A percentile compares a stretch with the other conserved stretches of the same genome.
Evolutionary conservation across 2,113 vertebrate genomes (phyloP).

Genomic region (Pterocles burchelli): DNA sequence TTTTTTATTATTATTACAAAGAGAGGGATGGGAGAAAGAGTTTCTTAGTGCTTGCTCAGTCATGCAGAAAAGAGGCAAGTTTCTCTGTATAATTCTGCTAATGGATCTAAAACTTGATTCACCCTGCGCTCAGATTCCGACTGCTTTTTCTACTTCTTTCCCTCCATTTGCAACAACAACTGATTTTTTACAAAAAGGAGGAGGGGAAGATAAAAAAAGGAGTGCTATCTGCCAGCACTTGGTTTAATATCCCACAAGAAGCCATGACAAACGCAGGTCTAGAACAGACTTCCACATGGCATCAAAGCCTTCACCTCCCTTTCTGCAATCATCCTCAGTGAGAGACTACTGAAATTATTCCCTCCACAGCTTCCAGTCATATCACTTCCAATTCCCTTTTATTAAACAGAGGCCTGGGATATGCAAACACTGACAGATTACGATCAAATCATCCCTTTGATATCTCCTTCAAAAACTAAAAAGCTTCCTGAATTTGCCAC

Average conservation of each 20-base stretch:
- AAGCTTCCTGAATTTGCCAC: background rate
- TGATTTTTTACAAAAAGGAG: background rate
- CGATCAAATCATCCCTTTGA: background rate
- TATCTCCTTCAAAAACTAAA: background rate
- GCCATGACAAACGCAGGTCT: background rate
- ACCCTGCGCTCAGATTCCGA: background rate
- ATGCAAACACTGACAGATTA: background rate
- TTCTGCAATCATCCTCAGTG: background rate
- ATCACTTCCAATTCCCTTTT: background rate
- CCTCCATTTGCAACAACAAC: background rate
- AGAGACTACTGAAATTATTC: background rate
- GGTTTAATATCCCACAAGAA: background rate
- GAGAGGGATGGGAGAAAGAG: background rate
- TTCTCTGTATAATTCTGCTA: background rate
- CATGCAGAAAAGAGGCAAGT: background rate
- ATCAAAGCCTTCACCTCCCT: background rate
- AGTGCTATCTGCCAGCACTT: background rate
- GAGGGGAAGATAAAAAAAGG: background rate
- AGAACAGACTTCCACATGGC: background rate
- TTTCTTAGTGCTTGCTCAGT: constrained; percentile 24
- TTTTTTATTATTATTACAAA: constrained; percentile 24
- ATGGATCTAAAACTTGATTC: background rate
- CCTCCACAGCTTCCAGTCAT: background rate
- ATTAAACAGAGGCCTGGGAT: background rate
- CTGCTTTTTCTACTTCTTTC: background rate